Evolutionary conservation across 37 sponge, comb jelly and placozoan genomes (phyloP).

Genomic region (Geodia barretti): DNA sequence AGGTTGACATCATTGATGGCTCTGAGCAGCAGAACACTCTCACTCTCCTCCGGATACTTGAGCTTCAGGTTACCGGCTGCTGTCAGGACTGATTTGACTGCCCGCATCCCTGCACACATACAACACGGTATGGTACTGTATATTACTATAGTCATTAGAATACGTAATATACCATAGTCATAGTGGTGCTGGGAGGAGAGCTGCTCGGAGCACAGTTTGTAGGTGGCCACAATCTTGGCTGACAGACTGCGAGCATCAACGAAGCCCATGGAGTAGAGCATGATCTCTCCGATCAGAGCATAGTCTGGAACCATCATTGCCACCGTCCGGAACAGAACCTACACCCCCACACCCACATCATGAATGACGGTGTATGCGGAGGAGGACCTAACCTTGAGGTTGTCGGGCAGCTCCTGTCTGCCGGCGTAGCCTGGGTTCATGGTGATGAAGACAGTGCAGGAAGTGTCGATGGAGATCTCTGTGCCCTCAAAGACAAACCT

Average conservation of each 20-base stretch:
- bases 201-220: constrained; percentile 96
- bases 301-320: constrained; percentile 99
- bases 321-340: constrained; percentile 94
- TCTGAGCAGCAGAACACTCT: constrained; percentile 88
- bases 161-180: constrained; percentile 93
- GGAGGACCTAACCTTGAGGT: constrained; percentile 95
- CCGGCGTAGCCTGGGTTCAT: constrained; percentile 99
- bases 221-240: constrained; percentile 96
- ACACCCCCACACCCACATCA: constrained; percentile 15
- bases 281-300: constrained; percentile 98
- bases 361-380: background rate
- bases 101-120: constrained; percentile 67
- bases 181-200: constrained; percentile 99
- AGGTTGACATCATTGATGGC: constrained; percentile 97
- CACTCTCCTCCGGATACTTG: constrained; percentile 89
- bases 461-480: constrained; percentile 87
- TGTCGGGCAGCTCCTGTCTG: constrained; percentile 95
- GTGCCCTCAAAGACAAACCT: constrained; percentile 95
- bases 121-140: background rate
- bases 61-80: constrained; percentile 98
- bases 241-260: constrained; percentile 95
- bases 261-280: constrained; percentile 99
- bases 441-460: constrained; percentile 97
- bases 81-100: constrained; percentile 95
- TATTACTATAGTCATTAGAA: too few relatives aligned